These are phyloP conservation scores for Octonoba sinensis DNA, from an alignment of 2,888 invertebrate species.

Conservation along the genomic window DNA sequence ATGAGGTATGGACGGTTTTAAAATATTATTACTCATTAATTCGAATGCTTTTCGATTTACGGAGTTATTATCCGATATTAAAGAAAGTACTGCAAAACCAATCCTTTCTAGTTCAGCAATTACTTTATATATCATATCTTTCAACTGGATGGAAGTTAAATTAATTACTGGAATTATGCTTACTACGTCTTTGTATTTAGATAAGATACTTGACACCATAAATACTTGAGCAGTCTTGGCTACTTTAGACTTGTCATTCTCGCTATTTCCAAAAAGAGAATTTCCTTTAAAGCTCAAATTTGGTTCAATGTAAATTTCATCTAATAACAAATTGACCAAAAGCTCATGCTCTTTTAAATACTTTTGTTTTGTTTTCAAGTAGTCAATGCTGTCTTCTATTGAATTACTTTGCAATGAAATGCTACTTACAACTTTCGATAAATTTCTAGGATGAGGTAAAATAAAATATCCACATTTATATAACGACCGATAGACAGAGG, in stretches of 20 bases:
- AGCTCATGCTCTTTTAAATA: slow-evolving; percentile 14
- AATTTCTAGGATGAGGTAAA: no score
- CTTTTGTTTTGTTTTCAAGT: slow-evolving; percentile 4
- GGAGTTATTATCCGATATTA: background rate
- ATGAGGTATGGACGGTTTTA: no score
- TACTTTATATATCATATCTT: slow-evolving; percentile 5
- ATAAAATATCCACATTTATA: no score
- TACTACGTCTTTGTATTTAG: slow-evolving; percentile 1
- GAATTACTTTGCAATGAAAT: no score
- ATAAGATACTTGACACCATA: slow-evolving; percentile 11
- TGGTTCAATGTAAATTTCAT: slow-evolving; percentile 24
- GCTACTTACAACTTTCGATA: no score
- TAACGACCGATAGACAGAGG: no score
- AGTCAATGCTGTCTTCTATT: background rate
- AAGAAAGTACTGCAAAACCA: background rate
- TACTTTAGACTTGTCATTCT: background rate
- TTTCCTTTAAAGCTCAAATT: background rate
- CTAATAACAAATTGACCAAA: slow-evolving; percentile 2
- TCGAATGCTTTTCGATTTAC: no score
- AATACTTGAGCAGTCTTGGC: slow-evolving; percentile 17
- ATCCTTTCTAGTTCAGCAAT: slow-evolving; percentile 1
- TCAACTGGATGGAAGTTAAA: background rate
- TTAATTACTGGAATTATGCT: slow-evolving; percentile 5
- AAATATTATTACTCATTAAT: no score
- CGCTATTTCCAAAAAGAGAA: background rate